Base-by-base conservation (phyloP, 2,888 invertebrate species). In the Ligdia adustata region DNA sequence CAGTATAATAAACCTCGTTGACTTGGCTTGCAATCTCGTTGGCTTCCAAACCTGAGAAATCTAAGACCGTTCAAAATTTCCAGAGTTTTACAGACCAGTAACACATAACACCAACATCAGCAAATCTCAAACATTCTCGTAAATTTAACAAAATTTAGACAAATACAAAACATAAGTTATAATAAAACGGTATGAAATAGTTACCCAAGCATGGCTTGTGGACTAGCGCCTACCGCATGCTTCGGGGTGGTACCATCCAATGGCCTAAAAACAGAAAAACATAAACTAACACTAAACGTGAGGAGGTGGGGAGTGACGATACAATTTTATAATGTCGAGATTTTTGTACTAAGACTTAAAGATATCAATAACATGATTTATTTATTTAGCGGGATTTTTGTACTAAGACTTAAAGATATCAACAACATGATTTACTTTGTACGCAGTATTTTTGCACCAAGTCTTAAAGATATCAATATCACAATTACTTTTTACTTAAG, bases 181-280 rank as follows among this genome's bases (percentile, higher is more conserved):
- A 47, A 35, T 26, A 42, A 56, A 59, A 69, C 68, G 65, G 66
- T 70, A 62, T n/a, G 61, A 64, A 34, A 90, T 89, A 92, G 91
- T 93, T 93, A 93, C 93, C 93, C 92, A 85, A 93, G 91, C 81
- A 87, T 82, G 82, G 90, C 78, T 91, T 92, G 92, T 86, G 91
- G 90, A 72, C 82, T 90, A 87, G 86, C 89, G 69, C 86, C 89
- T 88, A 90, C 89, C 60, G 90, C 91, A 88, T 89, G 90, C 90
- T 91, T 91, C 87, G 90, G 89, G 47, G 90, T 83, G 61, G 87
- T 85, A 74, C 88, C 89, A 74, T 91, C 93, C 92, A 93, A 90
- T 72, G 92, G 92, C 92, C 93, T 93, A 92, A 88, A 93, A 93
- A 87, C 82, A 87, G 82, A 88, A 79, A 91, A 84, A 83, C 79